A percentile compares a stretch with the other conserved stretches of the same genome.
These are phyloP conservation scores for Melikaiella ostensackeni DNA, from an alignment of 2,888 invertebrate species.

Conservation along the genomic window DNA sequence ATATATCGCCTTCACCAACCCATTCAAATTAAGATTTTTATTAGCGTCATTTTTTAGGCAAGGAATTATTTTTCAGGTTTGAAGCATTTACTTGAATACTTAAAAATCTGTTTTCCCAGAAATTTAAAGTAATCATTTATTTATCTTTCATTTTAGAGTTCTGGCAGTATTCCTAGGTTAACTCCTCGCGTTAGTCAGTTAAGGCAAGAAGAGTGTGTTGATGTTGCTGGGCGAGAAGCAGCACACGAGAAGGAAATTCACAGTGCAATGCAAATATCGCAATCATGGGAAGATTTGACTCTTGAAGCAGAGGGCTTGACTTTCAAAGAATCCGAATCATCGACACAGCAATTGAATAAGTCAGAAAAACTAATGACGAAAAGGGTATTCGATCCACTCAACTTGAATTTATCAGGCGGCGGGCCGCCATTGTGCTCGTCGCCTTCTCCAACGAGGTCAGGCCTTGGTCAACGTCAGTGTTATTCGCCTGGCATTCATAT, in stretches of 20 bases:
- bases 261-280: slow-evolving; percentile 95
- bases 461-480: slow-evolving; percentile 78
- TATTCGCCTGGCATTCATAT: slow-evolving; percentile 80
- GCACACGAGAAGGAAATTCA: slow-evolving; percentile 95
- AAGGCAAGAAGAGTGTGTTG: slow-evolving; percentile 92
- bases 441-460: slow-evolving; percentile 81
- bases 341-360: slow-evolving; percentile 67
- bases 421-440: slow-evolving; percentile 80
- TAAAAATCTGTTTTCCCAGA: neutral
- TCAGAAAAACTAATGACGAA: slow-evolving; percentile 67
- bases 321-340: slow-evolving; percentile 73
- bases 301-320: slow-evolving; percentile 82
- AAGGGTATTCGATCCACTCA: slow-evolving; percentile 75
- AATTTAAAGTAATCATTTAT: neutral
- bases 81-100: no score
- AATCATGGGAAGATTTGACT: slow-evolving; percentile 95
- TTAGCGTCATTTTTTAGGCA: no score
- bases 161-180: slow-evolving; percentile 80
- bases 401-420: slow-evolving; percentile 74
- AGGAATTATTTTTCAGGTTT: no score
- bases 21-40: no score
- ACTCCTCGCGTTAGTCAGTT: slow-evolving; percentile 93
- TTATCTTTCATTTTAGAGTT: slow-evolving; percentile 73
- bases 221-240: slow-evolving; percentile 90
- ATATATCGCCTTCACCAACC: no score